Evolutionary conservation across 2,113 vertebrate species (phyloP), one percentile per base, ranked within the genome.

Genomic region (Callipepla californica): DNA sequence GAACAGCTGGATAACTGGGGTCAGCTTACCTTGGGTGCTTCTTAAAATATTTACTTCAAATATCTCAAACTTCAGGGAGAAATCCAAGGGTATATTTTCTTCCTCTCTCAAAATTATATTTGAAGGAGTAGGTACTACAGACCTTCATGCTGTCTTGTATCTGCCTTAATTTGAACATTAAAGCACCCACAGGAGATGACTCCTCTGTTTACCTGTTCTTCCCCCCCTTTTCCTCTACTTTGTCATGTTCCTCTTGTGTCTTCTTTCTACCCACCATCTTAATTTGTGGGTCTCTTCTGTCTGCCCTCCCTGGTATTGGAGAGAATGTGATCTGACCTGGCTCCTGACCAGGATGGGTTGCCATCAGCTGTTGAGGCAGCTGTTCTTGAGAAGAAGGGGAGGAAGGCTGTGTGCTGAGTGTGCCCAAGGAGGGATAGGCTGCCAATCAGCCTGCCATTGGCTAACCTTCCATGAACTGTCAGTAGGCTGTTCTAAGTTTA

Each of bases 351-450:
- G 93, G 47, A 53, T 83, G 76, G 17, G 36, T 90, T 90, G 65
- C 91, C 30, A 26, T 96, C 94, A 95, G 93, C 95, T 96, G 94
- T 96, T 95, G 50, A 90, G 73, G 78, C 95, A 95, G 95, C 95
- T 96, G 94, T 77, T 88, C 47, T 77, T 59, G 10, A 26, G 85
- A 69, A 96, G 68, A n/a, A 82, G 89, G 65, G 66, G 70, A 51
- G 75, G 34, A 74, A 68, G 90, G 69, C 87, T 48, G 7, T 72
- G 58, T 93, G 69, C 80, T 85, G 62, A 32, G 7, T 72, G 58
- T 92, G 66, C 80, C 85, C 66, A 32, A 44, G 80, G 48, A 61
- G 50, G 59, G 69, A 48, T 69, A 57, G 45, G 50, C 44, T 80
- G 73, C 47, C 68, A 38, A 72, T 68, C 0, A 0, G 68, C 34